Percentiles rank a stretch among this genome's conserved stretches.
Conservation (phyloP, 1,140 invertebrate genomes). For the Tribolium madens region DNA sequence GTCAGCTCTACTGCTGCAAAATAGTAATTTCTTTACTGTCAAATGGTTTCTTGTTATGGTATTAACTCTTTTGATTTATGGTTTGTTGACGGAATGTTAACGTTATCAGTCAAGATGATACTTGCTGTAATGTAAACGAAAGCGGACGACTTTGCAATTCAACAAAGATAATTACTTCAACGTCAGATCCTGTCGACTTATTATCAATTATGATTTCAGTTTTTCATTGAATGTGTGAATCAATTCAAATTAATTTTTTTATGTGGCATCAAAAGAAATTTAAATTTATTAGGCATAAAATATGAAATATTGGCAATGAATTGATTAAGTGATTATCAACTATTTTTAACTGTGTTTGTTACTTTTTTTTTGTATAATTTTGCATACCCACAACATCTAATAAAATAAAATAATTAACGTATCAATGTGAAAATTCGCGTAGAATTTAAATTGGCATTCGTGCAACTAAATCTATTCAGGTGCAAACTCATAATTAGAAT, state of each 20-base stretch:
- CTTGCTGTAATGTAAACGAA: background rate
- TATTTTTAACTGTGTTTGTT: too few species aligned
- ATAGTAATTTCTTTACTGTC: background rate
- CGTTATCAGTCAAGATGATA: slow-evolving; percentile 14
- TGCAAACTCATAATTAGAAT: too few species aligned
- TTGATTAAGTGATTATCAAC: too few species aligned
- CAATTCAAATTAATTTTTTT: background rate
- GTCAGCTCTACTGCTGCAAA: background rate
- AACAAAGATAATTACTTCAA: slow-evolving; percentile 19
- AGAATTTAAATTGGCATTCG: too few species aligned
- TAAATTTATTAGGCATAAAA: too few species aligned
- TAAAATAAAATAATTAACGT: too few species aligned
- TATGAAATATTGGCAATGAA: too few species aligned
- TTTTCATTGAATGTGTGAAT: slow-evolving; percentile 14
- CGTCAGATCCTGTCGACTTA: slow-evolving; percentile 21
- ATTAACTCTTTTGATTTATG: background rate
- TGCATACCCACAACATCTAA: too few species aligned
- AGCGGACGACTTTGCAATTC: background rate
- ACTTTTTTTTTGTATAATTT: too few species aligned
- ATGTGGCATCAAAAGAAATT: background rate
- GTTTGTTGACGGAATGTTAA: slow-evolving; percentile 16
- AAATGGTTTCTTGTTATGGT: background rate
- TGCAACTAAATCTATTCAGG: too few species aligned
- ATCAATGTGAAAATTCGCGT: too few species aligned
- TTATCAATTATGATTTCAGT: slow-evolving; percentile 32